Percentiles rank a stretch among this genome's conserved stretches.
Conservation (phyloP, 1,140 invertebrate genomes). For the Caenorhabditis brenneri region DNA sequence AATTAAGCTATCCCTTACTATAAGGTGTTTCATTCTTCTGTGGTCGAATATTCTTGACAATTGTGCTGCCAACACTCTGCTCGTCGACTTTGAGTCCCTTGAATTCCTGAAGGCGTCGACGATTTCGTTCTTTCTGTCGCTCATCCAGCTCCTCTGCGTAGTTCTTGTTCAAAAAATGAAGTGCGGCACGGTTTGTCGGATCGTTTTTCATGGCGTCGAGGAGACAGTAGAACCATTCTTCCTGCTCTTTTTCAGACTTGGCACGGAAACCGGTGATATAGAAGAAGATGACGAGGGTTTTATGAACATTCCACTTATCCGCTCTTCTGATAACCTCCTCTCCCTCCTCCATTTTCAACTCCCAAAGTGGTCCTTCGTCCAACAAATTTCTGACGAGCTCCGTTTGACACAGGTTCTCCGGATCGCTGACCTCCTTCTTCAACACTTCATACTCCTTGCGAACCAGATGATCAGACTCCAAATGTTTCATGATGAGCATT, state of each 20-base stretch:
- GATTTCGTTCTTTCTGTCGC: neutral
- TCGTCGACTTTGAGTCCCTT: neutral
- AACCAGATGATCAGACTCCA: neutral
- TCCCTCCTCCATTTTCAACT: neutral
- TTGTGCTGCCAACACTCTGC: neutral
- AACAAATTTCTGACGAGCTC: neutral
- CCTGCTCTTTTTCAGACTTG: neutral
- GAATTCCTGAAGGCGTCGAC: neutral
- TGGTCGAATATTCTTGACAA: neutral
- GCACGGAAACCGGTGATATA: neutral
- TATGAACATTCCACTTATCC: neutral
- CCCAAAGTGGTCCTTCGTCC: neutral
- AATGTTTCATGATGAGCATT: neutral
- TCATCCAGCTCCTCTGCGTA: neutral
- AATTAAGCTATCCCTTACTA: too few relatives aligned
- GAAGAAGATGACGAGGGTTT: neutral
- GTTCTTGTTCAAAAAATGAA: neutral
- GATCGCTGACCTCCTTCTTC: neutral
- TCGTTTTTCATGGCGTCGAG: conserved; percentile 1
- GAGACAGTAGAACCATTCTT: conserved; percentile 13
- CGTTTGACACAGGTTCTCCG: neutral
- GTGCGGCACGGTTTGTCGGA: neutral
- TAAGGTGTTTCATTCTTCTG: neutral
- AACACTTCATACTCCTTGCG: neutral
- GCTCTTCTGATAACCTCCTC: neutral